phyloP scores from a whole-genome alignment of 2,113 vertebrate species.

The Campylorhamphus procurvoides region DNA sequence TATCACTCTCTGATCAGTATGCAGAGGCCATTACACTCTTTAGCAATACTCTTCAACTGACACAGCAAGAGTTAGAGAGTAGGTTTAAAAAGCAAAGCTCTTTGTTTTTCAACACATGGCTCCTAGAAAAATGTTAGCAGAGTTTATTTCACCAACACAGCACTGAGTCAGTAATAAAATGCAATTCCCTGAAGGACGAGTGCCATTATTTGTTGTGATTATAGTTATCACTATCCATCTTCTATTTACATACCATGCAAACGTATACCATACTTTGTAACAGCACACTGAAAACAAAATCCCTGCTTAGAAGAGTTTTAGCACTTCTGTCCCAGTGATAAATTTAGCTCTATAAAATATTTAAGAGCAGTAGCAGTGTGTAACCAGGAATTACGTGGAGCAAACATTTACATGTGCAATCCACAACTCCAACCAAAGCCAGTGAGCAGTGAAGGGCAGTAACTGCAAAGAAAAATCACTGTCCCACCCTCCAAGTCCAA shows the following conservation, averaged over 20 bases:
- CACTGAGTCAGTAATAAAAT: slow-evolving; percentile 1
- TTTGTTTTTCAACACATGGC: not conserved
- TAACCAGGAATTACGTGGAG: not conserved
- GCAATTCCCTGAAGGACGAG: not conserved
- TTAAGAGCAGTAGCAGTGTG: not conserved
- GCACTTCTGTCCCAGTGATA: not conserved
- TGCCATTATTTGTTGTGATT: slow-evolving; percentile 34
- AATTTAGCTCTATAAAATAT: not conserved
- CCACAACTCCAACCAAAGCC: not conserved
- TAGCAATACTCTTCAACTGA: not conserved
- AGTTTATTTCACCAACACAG: slow-evolving; percentile 8
- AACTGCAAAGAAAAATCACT: not conserved
- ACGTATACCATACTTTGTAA: not conserved
- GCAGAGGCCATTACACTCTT: not conserved
- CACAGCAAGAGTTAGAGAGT: not conserved
- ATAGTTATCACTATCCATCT: slow-evolving; percentile 16
- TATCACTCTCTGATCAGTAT: not conserved
- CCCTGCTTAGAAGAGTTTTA: not conserved
- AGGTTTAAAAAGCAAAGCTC: not conserved
- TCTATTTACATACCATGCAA: slow-evolving; percentile 36
- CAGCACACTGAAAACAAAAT: not conserved
- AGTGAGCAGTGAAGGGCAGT: not conserved
- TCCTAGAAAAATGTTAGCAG: not conserved
- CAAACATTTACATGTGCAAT: not conserved
- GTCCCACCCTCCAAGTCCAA: not conserved